Conservation (phyloP, 30 jellyfish, hydroid and myxozoan species). For the Phacellophora camtschatica region DNA sequence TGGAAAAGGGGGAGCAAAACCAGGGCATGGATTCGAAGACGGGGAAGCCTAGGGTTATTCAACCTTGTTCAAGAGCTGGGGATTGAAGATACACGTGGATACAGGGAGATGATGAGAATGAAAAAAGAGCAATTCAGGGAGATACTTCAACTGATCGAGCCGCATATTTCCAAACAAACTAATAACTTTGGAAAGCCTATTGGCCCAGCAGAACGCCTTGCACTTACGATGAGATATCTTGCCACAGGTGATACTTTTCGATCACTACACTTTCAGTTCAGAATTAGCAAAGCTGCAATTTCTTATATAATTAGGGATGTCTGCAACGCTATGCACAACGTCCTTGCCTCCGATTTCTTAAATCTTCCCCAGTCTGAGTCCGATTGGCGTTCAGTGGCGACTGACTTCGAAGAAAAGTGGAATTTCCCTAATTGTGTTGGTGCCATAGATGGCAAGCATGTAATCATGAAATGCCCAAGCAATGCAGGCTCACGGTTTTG, state of each 20-base stretch:
- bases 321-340: neutral
- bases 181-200: constrained; percentile 6
- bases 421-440: constrained; percentile 65
- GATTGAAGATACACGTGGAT: neutral
- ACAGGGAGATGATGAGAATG: neutral
- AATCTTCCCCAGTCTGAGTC: neutral
- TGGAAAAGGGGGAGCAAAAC: neutral
- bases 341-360: neutral
- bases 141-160: neutral
- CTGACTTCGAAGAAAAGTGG: constrained; percentile 63
- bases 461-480: constrained; percentile 52
- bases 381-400: neutral
- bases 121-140: neutral
- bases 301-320: neutral
- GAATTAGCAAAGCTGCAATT: neutral
- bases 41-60: constrained; percentile 1
- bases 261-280: constrained; percentile 53
- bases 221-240: constrained; percentile 35
- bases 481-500: constrained; percentile 64
- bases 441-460: constrained; percentile 76
- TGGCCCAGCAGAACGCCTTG: constrained; percentile 30
- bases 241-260: constrained; percentile 48
- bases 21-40: neutral
- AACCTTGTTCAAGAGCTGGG: neutral
- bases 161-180: neutral